These are phyloP conservation scores for Brenthis ino DNA, from an alignment of 2,888 invertebrate species.

Conservation along the genomic window DNA sequence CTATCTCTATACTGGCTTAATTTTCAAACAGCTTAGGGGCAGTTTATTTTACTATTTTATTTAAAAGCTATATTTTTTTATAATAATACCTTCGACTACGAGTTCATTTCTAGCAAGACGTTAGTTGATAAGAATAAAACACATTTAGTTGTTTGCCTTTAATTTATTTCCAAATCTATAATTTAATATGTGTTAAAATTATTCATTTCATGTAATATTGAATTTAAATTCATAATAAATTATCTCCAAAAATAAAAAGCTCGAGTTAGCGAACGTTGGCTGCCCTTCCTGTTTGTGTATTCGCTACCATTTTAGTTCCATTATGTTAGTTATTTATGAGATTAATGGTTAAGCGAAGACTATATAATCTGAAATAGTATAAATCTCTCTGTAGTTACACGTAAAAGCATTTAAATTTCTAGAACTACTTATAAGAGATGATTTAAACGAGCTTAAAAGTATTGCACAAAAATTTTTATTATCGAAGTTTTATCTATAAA, in stretches of 20 bases:
- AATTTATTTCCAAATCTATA: no score
- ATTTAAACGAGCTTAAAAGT: no score
- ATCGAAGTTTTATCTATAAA: no score
- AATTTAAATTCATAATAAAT: not conserved
- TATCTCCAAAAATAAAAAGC: slow-evolving; percentile 10
- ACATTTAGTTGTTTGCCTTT: no score
- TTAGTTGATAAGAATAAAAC: no score
- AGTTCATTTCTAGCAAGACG: no score
- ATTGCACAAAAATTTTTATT: no score
- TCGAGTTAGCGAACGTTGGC: slow-evolving; percentile 3
- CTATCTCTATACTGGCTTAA: not conserved
- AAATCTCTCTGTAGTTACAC: no score
- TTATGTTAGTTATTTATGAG: slow-evolving; percentile 9
- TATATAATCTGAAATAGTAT: not conserved
- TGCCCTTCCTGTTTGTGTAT: slow-evolving; percentile 13
- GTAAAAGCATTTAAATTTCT: no score
- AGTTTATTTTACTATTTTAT: not conserved
- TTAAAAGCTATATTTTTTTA: no score
- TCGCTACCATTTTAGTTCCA: slow-evolving; percentile 16
- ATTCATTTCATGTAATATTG: not conserved
- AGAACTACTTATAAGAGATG: no score
- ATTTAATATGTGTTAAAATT: not conserved
- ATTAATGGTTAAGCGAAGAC: slow-evolving; percentile 8
- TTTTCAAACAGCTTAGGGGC: not conserved
- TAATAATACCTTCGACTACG: no score